Base-by-base conservation (phyloP, 2,113 vertebrate genomes). In the Eudyptes chrysolophus region DNA sequence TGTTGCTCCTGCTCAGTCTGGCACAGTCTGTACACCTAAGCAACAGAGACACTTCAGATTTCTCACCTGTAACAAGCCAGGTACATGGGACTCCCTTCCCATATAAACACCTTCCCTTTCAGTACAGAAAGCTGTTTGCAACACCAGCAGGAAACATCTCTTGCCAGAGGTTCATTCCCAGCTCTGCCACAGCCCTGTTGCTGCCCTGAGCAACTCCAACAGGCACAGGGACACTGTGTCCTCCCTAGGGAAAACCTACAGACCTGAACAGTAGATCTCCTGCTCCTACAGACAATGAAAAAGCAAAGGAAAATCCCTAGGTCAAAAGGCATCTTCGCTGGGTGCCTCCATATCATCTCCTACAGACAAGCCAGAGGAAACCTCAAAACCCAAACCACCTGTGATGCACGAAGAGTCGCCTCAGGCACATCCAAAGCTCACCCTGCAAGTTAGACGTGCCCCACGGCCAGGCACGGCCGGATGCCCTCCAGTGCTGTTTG, bases 381-480 rank as follows among this genome's bases (percentile, higher is more conserved):
- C 38, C 29, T 48, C 52, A 27, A 88, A 79, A 13, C 25, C 20
- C 58, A 68, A 58, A 68, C 18, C 21, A 46, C 11, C 49, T 44
- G 20, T 9, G 22, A 49, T 0, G 1, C 75, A 46, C 4, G 0
- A 44, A 69, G 49, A 48, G 60, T 21, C 3, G 4, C 61, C n/a
- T 48, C 25, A 13, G 34, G 30, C 40, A 26, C 0, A 4, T 26
- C 32, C 58, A 24, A 46, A 81, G 25, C 58, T 77, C 68, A 76
- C 11, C 27, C 58, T 58, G 19, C 62, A 38, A 29, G 40, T n/a
- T 15, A 21, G 72, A 13, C 13, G 7, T 5, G 5, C 25, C 60
- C 60, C 36, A 38, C 8, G 61, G 80, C 24, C 69, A 65, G 30
- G 54, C 46, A 55, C 3, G 0, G 1, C 1, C 7, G 1, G 44